These are phyloP conservation scores for Endotricha flammealis DNA, from an alignment of 2,888 invertebrate genomes.

Conservation along the genomic window DNA sequence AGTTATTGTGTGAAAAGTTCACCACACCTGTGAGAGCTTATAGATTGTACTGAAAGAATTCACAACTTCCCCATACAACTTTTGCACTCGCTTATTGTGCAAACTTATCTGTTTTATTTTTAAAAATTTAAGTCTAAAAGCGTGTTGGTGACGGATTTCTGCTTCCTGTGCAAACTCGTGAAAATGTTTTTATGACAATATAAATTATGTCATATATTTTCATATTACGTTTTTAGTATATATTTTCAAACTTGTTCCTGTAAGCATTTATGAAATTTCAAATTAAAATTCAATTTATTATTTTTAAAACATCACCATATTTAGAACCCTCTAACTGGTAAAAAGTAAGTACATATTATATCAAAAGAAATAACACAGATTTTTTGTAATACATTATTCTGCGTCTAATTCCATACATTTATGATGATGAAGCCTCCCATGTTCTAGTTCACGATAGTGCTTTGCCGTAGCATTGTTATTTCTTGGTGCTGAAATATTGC, in stretches of 20 bases:
- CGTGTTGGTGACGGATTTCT: too few relatives aligned
- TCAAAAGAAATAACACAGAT: not conserved
- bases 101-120: constrained; percentile 31
- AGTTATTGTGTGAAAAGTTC: constrained; percentile 45
- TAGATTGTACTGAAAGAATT: constrained; percentile 45
- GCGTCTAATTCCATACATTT: constrained; percentile 33
- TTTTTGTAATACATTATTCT: constrained; percentile 5
- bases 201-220: too few relatives aligned
- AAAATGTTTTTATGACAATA: too few relatives aligned
- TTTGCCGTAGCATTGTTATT: constrained; percentile 67
- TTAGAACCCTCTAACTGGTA: constrained; percentile 8
- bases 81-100: constrained; percentile 42
- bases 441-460: constrained; percentile 58
- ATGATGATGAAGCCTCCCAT: constrained; percentile 56
- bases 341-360: not conserved
- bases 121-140: constrained; percentile 34
- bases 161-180: too few relatives aligned
- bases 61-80: constrained; percentile 39
- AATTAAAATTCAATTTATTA: too few relatives aligned
- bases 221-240: too few relatives aligned
- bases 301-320: too few relatives aligned
- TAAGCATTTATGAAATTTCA: too few relatives aligned
- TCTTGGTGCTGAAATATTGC: constrained; percentile 71
- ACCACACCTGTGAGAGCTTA: constrained; percentile 57
- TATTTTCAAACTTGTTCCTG: too few relatives aligned